Base-by-base conservation (phyloP, 1,140 invertebrate species). In the Macrobrachium nipponense region DNA sequence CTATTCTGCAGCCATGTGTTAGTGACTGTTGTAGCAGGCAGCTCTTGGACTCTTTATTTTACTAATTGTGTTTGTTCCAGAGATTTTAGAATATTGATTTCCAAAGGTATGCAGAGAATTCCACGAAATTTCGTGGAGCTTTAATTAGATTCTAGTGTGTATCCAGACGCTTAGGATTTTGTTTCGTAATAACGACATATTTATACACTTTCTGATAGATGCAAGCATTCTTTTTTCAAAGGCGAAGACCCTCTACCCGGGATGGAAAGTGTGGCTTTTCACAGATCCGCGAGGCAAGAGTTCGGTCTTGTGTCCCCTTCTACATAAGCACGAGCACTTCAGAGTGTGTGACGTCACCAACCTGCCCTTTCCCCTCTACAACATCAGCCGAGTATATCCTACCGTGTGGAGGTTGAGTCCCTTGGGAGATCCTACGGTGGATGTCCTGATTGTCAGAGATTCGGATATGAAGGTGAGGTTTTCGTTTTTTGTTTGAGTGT, bases 371-470 rank as follows among this genome's bases (percentile, higher is more conserved):
- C 78, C 87, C 12, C 75, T 84, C 20, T 77, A 78, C 36, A 44
- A 84, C 78, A 36, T 88, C 36, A 66, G 77, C 5, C 27, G 51
- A 3, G 59, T 88, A 7, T n/a, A 81, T 68, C 82, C 82, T 0
- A 85, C 80, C 77, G 64, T 89, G 70, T 89, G 88, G 88, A 80
- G 88, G 8, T 10, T 83, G 20, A 62, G 75, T 44, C 86, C 88
- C 10, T 27, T 89, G 6, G 88, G 84, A 61, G 88, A 89, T 61
- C 36, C 51, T 15, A 72, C 84, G 23, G 86, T 89, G 20, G 82
- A 68, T 17, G 44, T 60, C 11, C 72, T 89, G 27, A 81, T 87
- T 60, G 77, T 82, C 23, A 68, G 88, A 14, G 88, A 89, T 70
- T n/a, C 80, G 2, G 88, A 89, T 75, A 80, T 86, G 14, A 15